Percentiles rank a stretch among this genome's conserved stretches.
Conservation (phyloP, 1,140 invertebrate genomes). For the Musca vetustissima region DNA sequence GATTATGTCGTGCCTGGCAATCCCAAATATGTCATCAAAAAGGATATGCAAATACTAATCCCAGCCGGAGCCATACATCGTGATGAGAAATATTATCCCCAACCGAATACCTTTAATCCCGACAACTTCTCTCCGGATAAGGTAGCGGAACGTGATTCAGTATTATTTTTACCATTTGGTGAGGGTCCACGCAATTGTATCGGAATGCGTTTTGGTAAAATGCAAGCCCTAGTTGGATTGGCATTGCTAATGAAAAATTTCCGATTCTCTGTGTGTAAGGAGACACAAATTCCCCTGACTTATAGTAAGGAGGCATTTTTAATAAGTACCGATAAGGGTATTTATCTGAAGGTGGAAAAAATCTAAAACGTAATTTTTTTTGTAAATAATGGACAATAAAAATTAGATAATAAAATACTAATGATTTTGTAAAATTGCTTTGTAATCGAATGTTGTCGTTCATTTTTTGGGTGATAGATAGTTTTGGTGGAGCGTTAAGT, state of each 20-base stretch:
- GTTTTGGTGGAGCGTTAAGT: too few relatives aligned
- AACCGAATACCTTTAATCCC: slow-evolving; percentile 62
- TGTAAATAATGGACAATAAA: too few relatives aligned
- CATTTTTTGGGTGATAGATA: too few relatives aligned
- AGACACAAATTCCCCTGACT: slow-evolving; percentile 27
- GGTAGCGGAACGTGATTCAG: slow-evolving; percentile 48
- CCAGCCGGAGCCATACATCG: slow-evolving; percentile 62
- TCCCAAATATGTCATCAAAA: slow-evolving; percentile 47
- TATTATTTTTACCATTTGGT: slow-evolving; percentile 60
- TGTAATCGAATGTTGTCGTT: too few relatives aligned
- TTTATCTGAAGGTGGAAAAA: background rate
- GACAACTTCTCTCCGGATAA: slow-evolving; percentile 58
- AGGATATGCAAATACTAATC: slow-evolving; percentile 56
- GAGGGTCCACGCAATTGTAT: slow-evolving; percentile 59
- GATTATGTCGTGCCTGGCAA: slow-evolving; percentile 55
- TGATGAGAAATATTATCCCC: slow-evolving; percentile 58
- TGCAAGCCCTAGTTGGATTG: slow-evolving; percentile 52
- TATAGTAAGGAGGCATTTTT: background rate
- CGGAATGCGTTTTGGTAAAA: slow-evolving; percentile 52
- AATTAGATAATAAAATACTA: too few relatives aligned
- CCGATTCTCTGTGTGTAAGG: slow-evolving; percentile 32
- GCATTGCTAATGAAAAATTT: slow-evolving; percentile 46
- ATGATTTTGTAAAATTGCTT: too few relatives aligned
- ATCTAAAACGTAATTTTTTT: background rate
- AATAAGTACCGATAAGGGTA: background rate